These are phyloP conservation scores for Smittia aterrima DNA, from an alignment of 2,888 invertebrate species.

Conservation along the genomic window DNA sequence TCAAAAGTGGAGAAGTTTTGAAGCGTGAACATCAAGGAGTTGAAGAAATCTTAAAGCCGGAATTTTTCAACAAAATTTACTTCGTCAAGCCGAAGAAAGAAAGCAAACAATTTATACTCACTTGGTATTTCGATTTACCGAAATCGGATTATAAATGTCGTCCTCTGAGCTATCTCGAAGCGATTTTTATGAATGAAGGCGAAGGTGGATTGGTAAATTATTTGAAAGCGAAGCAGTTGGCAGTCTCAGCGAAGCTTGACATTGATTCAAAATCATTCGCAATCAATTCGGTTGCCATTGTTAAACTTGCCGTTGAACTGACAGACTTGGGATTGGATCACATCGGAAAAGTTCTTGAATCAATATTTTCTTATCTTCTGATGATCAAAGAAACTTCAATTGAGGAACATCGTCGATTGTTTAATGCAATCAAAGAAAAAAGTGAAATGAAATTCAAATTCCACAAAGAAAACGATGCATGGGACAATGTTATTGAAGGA, in stretches of 20 bases:
- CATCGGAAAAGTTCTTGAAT: slow-evolving; percentile 71
- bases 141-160: slow-evolving; percentile 50
- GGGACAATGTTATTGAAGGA: slow-evolving; percentile 74
- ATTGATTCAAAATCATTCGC: slow-evolving; percentile 66
- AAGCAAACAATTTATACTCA: slow-evolving; percentile 61
- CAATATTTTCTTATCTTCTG: slow-evolving; percentile 76
- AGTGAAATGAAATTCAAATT: slow-evolving; percentile 73
- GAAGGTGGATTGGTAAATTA: slow-evolving; percentile 78
- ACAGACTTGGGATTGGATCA: slow-evolving; percentile 75
- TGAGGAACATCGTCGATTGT: slow-evolving; percentile 61
- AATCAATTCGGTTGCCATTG: slow-evolving; percentile 72
- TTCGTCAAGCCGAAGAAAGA: slow-evolving; percentile 75
- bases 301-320: slow-evolving; percentile 69
- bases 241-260: background rate
- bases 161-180: slow-evolving; percentile 68
- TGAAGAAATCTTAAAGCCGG: slow-evolving; percentile 46
- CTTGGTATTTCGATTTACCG: slow-evolving; percentile 51
- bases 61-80: slow-evolving; percentile 55
- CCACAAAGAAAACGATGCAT: slow-evolving; percentile 66
- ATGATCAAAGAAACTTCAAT: slow-evolving; percentile 68
- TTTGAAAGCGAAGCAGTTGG: slow-evolving; percentile 65
- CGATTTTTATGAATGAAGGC: slow-evolving; percentile 81
- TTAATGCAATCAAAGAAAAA: slow-evolving; percentile 67
- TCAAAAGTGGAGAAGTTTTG: background rate
- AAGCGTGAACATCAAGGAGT: background rate